Evolutionary conservation across 2,888 invertebrate species (phyloP).

Genomic region (Syrista parreyssii): DNA sequence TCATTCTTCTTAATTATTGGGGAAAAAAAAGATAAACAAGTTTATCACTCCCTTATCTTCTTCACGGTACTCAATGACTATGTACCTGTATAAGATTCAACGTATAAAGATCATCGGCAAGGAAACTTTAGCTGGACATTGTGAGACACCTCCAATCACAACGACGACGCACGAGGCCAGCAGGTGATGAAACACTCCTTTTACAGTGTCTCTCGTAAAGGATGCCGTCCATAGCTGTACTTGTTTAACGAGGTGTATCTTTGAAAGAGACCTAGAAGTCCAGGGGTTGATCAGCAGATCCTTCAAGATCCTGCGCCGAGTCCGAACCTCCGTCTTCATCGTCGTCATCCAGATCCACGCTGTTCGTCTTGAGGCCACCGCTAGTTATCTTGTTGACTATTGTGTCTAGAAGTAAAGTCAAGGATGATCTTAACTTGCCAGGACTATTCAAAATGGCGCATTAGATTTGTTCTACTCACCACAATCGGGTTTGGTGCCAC

Average conservation of each 20-base stretch:
- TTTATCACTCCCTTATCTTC: background rate
- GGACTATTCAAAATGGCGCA: background rate
- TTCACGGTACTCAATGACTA: background rate
- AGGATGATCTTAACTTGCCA: background rate
- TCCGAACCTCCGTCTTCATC: conserved; percentile 80
- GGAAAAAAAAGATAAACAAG: background rate
- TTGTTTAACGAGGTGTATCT: background rate
- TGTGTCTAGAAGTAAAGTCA: conserved; percentile 53
- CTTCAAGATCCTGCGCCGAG: conserved; percentile 77
- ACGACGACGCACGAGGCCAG: conserved; percentile 38
- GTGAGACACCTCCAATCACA: conserved; percentile 51
- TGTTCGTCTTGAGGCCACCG: conserved; percentile 61
- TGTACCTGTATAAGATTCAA: background rate
- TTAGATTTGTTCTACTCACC: conserved; percentile 69
- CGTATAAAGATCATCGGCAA: background rate
- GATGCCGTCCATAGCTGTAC: background rate
- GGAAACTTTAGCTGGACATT: background rate
- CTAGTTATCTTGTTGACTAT: conserved; percentile 66
- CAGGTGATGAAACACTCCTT: conserved; percentile 11
- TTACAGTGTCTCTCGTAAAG: background rate
- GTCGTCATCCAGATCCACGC: conserved; percentile 71
- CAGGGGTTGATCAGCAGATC: conserved; percentile 81
- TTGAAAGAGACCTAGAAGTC: conserved; percentile 72
- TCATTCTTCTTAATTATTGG: background rate
- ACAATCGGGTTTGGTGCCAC: conserved; percentile 80